Evolutionary conservation across 2,888 invertebrate genomes (phyloP), one percentile per base, ranked within the genome.

Genomic region (Chironomus riparius): DNA sequence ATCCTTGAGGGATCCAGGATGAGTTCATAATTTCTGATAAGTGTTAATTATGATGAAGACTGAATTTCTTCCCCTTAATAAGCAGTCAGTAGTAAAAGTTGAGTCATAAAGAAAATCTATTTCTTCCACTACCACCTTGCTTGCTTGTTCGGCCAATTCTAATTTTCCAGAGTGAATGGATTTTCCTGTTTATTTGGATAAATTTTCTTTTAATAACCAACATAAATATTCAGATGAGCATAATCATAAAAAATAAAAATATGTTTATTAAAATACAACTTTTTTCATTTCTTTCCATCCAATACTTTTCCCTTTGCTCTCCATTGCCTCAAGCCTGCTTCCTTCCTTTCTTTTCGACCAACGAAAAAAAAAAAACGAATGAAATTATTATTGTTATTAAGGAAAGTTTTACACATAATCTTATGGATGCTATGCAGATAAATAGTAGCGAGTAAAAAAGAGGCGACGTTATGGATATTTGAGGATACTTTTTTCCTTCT

Each of bases 171-270:
- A 65, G 24, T 65, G 65, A 65, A 65, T 65, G 56, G 56, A 56
- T 65, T 24, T 65, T 65, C 24, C 65, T 65, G 6, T 24, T 38
- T 61, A 28, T 62, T 47, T 62, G 61, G 62, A 38, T 47, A 72
- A 62, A 62, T 38, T 72, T 50, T 50, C 28, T 22, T 72, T 72
- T 72, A 72, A 72, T 72, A 72, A 28, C 61, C 38, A 28, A 28
- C 72, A 72, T 72, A 72, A 72, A 72, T 72, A 72, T 72, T 72
- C 72, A 72, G 72, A 72, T 72, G 72, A 72, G 72, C 72, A 62
- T 72, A 72, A 72, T 50, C 71, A 71, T 71, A 56, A 56, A 71
- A 62, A 72, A 72, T 61, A 38, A 28, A 72, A 72, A 70, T 47
- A 70, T 72, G 72, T 72, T 72, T 72, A 72, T 72, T 72, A 72